These are phyloP conservation scores for Noctuana brunneofusca DNA, from an alignment of 2,888 invertebrate genomes.

Conservation along the genomic window DNA sequence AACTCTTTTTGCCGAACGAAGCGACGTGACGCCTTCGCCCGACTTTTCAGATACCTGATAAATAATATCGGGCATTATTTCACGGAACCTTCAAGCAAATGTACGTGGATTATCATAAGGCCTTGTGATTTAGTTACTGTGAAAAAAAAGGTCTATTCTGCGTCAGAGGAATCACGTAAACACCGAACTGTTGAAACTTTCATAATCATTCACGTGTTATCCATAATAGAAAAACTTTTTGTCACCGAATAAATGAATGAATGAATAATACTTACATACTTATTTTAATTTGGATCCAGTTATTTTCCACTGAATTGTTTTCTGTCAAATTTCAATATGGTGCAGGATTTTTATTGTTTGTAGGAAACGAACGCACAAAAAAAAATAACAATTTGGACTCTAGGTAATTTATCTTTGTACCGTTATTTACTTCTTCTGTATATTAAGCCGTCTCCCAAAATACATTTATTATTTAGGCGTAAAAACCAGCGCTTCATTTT, in stretches of 20 bases:
- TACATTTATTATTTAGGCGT: not conserved
- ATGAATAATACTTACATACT: not conserved
- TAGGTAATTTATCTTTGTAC: not conserved
- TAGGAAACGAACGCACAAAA: not conserved
- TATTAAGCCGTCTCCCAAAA: not conserved
- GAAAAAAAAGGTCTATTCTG: conserved; percentile 12
- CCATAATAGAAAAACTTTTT: conserved; percentile 56
- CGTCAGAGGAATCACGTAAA: conserved; percentile 41
- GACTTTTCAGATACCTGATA: conserved; percentile 53
- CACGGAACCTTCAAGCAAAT: conserved; percentile 45
- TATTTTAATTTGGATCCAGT: conserved; percentile 8
- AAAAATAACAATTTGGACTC: not conserved
- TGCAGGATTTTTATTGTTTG: not conserved
- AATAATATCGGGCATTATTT: conserved; percentile 43
- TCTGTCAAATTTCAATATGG: not conserved
- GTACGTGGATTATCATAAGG: conserved; percentile 54
- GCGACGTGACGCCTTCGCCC: conserved; percentile 64
- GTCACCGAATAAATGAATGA: conserved; percentile 21
- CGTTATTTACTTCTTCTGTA: not conserved
- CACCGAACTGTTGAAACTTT: conserved; percentile 52
- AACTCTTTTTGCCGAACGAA: conserved; percentile 50
- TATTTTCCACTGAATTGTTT: conserved; percentile 13
- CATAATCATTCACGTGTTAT: conserved; percentile 48
- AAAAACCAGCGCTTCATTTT: not conserved
- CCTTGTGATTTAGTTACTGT: conserved; percentile 52